These are phyloP conservation scores for Phrynocephalus versicolor DNA, from an alignment of 2,113 vertebrate genomes.

Conservation along the genomic window DNA sequence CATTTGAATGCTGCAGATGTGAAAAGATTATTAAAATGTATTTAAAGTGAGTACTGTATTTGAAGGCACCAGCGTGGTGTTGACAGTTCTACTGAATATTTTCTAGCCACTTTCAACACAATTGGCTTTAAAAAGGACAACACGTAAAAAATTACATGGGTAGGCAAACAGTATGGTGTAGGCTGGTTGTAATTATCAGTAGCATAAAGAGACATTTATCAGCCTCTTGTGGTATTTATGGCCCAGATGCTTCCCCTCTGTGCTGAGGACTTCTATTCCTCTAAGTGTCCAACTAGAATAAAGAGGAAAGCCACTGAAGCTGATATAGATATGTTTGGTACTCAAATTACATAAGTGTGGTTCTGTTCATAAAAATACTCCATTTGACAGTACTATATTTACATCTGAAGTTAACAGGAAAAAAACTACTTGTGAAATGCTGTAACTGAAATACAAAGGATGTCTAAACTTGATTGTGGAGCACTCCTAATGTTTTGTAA, in stretches of 20 bases:
- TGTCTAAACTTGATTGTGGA: not conserved
- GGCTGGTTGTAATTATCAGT: not conserved
- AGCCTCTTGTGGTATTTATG: not conserved
- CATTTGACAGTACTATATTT: not conserved
- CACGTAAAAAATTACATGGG: not conserved
- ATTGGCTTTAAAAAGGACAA: slow-evolving; percentile 4
- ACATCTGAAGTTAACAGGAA: not conserved
- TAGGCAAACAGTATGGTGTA: not conserved
- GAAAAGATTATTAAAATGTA: not conserved
- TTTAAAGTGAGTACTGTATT: not conserved
- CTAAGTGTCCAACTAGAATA: fast-evolving
- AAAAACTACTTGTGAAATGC: not conserved
- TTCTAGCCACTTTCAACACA: not conserved
- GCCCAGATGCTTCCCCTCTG: not conserved
- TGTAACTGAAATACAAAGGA: not conserved
- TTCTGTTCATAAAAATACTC: slow-evolving; percentile 1
- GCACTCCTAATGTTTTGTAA: not conserved
- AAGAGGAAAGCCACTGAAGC: slow-evolving; percentile 16
- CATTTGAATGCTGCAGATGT: slow-evolving; percentile 27
- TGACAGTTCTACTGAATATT: slow-evolving; percentile 29
- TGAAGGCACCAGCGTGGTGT: not conserved
- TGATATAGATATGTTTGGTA: not conserved
- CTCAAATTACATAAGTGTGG: not conserved
- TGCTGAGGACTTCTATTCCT: not conserved
- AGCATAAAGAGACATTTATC: not conserved